phyloP scores from a whole-genome alignment of 2,113 vertebrate species.

The Puntigrus tetrazona region DNA sequence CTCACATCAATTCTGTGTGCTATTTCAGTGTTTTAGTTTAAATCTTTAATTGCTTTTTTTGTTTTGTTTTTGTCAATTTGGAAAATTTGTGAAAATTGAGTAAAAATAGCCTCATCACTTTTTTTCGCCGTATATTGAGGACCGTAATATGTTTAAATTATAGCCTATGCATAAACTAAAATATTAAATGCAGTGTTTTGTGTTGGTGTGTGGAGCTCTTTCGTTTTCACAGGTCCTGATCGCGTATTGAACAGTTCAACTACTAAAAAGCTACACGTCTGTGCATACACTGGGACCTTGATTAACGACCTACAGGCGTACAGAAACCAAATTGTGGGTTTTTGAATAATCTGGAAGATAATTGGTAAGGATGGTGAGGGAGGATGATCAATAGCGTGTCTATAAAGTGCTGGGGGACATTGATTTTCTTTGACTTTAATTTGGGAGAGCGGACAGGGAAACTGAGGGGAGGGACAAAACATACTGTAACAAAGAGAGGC shows the following conservation, averaged over 20 bases:
- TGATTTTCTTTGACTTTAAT: conserved; percentile 52
- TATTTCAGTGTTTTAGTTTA: no score
- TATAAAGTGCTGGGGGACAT: conserved; percentile 50
- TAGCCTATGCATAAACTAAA: background rate
- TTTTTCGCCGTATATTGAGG: background rate
- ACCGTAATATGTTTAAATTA: background rate
- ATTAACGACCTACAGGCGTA: conserved; percentile 66
- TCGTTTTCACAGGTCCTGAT: background rate
- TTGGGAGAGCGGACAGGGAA: conserved; percentile 29
- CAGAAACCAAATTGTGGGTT: conserved; percentile 69
- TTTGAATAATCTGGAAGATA: conserved; percentile 78
- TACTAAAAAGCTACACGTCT: background rate
- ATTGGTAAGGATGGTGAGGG: conserved; percentile 70
- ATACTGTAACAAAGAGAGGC: conserved; percentile 9
- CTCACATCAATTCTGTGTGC: conserved; percentile 53
- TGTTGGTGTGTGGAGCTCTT: background rate
- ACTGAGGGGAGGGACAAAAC: background rate
- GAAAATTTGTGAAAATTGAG: no score
- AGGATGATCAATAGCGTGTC: conserved; percentile 74
- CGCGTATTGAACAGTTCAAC: background rate
- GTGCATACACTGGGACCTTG: conserved; percentile 50
- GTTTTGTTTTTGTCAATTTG: no score
- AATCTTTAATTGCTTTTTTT: no score
- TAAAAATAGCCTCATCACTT: background rate
- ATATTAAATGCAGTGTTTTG: background rate